phyloP scores from a whole-genome alignment of 2,113 vertebrate species.

The Eupsittula cactorum region DNA sequence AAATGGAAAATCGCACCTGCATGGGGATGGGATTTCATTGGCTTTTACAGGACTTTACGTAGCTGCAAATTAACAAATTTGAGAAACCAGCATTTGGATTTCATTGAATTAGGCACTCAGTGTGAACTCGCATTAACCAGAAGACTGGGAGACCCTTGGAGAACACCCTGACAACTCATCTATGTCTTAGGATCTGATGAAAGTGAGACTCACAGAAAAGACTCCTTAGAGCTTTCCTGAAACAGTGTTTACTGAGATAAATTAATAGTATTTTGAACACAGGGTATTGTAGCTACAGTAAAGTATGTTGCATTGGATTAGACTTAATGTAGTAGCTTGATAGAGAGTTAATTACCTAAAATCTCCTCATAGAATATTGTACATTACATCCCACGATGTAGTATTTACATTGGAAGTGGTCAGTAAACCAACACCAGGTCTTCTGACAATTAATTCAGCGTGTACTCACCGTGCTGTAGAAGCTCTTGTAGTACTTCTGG shows the following conservation, averaged over 20 bases:
- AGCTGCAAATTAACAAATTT: neutral
- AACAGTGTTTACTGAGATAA: neutral
- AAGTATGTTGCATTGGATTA: neutral
- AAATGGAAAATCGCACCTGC: fast-evolving
- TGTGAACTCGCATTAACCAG: neutral
- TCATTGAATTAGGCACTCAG: neutral
- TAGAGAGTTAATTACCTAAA: neutral
- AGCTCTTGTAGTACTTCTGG: fast-evolving
- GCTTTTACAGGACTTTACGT: neutral
- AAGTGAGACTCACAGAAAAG: neutral
- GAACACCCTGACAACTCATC: neutral
- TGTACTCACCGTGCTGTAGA: neutral
- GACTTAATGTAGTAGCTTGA: neutral
- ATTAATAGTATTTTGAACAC: neutral
- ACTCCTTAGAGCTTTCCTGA: neutral
- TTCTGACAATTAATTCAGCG: neutral
- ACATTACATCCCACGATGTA: neutral
- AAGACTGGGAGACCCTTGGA: neutral
- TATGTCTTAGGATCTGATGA: neutral
- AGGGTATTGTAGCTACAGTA: neutral
- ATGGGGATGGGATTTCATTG: neutral
- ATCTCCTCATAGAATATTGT: fast-evolving
- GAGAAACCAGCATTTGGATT: neutral
- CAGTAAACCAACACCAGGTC: neutral
- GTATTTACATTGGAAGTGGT: neutral